Conservation (phyloP, 2,888 invertebrate species). For the Mythimna pallens region DNA sequence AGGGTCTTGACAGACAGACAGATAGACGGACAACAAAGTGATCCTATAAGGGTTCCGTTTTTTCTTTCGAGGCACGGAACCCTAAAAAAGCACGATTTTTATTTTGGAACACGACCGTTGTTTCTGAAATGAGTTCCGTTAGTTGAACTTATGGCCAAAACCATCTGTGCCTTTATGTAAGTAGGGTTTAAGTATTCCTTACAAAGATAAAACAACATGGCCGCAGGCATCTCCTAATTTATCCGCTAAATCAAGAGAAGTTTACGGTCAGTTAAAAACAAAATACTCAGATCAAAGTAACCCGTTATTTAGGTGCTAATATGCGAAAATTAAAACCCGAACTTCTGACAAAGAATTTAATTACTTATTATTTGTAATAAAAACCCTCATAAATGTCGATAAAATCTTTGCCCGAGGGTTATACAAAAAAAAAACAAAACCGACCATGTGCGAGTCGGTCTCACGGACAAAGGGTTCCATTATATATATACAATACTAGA, state of each 20-base stretch:
- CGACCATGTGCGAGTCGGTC: too few relatives aligned
- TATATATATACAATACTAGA: too few relatives aligned
- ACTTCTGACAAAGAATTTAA: slow-evolving; percentile 14
- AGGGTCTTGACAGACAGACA: too few relatives aligned
- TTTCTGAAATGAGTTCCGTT: background rate
- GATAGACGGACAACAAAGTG: too few relatives aligned
- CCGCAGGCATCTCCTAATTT: background rate
- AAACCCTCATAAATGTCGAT: slow-evolving; percentile 4
- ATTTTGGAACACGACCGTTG: background rate
- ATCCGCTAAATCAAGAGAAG: background rate
- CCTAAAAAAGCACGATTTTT: background rate
- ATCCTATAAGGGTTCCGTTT: too few relatives aligned
- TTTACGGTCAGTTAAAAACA: background rate
- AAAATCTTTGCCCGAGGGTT: slow-evolving; percentile 12
- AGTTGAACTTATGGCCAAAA: background rate
- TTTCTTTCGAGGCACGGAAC: too few relatives aligned
- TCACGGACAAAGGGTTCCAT: too few relatives aligned
- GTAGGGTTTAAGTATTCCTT: background rate
- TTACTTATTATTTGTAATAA: slow-evolving; percentile 15
- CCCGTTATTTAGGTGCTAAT: background rate
- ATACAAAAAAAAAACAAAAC: too few relatives aligned
- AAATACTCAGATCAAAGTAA: slow-evolving; percentile 20
- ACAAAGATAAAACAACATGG: background rate
- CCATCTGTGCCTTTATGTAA: background rate
- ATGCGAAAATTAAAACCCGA: background rate